These are phyloP conservation scores for Amiota communis DNA, from an alignment of 2,888 invertebrate genomes.

Conservation along the genomic window DNA sequence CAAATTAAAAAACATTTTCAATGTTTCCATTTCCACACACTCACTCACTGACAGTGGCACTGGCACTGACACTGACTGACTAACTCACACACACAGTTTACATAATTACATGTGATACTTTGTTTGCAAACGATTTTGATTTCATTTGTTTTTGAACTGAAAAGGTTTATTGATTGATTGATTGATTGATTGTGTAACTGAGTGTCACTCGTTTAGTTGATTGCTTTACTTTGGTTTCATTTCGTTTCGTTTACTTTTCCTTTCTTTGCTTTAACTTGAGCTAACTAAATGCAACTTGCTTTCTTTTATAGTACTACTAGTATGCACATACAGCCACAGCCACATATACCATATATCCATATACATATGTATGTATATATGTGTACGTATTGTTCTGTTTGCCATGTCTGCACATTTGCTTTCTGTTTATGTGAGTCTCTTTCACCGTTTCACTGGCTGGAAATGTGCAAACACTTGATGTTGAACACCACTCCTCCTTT, in stretches of 20 bases:
- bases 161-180: constrained; percentile 12
- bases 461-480: constrained; percentile 10
- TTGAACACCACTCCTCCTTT: too few species aligned
- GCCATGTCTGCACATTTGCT: neutral
- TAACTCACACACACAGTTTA: neutral
- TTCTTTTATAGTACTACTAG: neutral
- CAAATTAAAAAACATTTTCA: too few species aligned
- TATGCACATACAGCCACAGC: neutral
- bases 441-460: neutral
- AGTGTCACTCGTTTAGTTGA: constrained; percentile 4
- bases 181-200: constrained; percentile 11
- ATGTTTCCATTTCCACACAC: constrained; percentile 8
- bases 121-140: constrained; percentile 22
- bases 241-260: neutral
- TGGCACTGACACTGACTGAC: neutral
- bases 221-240: neutral
- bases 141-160: constrained; percentile 26
- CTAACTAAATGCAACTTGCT: neutral
- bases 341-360: neutral
- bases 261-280: neutral
- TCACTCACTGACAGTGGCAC: neutral
- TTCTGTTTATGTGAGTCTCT: neutral
- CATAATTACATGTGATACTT: constrained; percentile 9
- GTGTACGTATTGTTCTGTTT: too few species aligned
- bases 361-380: neutral